Conservation (phyloP, 2,113 vertebrate genomes). For the Scopus umbretta region DNA sequence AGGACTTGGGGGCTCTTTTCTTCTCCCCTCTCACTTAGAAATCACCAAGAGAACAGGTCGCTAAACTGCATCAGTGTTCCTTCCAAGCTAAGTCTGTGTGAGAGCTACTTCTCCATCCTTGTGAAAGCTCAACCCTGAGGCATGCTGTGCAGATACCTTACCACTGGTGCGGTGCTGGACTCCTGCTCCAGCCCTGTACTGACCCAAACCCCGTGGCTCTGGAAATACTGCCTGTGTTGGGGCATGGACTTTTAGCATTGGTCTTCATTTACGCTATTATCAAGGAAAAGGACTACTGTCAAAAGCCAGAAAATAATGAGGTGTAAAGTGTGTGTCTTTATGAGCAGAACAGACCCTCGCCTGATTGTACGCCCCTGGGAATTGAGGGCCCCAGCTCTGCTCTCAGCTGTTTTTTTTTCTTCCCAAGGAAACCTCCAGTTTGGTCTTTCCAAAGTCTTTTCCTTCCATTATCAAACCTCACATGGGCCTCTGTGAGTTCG, state of each 20-base stretch:
- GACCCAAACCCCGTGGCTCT: conserved; percentile 73
- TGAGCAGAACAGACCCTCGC: neutral
- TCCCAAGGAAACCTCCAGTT: neutral
- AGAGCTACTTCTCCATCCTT: neutral
- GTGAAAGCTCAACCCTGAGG: neutral
- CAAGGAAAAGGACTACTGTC: conserved; percentile 65
- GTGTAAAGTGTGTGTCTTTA: neutral
- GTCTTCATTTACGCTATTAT: conserved; percentile 72
- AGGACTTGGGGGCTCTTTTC: neutral
- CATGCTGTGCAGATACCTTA: accelerated
- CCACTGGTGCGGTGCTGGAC: neutral
- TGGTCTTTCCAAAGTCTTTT: neutral
- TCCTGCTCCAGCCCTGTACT: neutral
- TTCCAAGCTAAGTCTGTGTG: neutral
- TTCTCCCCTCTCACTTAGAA: neutral
- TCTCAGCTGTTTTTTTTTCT: neutral
- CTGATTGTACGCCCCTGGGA: accelerated
- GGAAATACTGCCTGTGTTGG: conserved; percentile 70
- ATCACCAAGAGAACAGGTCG: neutral
- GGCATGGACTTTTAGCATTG: conserved; percentile 66
- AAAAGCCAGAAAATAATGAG: neutral
- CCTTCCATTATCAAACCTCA: neutral
- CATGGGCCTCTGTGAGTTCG: accelerated
- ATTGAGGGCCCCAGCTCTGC: neutral
- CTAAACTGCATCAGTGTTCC: neutral